A percentile compares a stretch with the other conserved stretches of the same genome.
phyloP scores from a whole-genome alignment of 2,888 invertebrate species.

The Panopea generosa region DNA sequence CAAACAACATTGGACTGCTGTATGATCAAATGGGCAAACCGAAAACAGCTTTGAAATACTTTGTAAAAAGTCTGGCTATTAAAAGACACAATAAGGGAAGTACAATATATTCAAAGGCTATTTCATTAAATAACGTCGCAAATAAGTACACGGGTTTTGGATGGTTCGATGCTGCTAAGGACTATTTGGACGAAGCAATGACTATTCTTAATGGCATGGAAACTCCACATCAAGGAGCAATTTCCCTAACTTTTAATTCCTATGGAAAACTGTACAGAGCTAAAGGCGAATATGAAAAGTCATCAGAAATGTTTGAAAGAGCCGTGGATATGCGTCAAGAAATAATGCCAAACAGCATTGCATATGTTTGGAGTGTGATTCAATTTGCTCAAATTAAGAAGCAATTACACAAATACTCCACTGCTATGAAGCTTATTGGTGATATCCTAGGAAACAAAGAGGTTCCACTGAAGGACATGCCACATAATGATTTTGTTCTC shows the following conservation, averaged over 20 bases:
- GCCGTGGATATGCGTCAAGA: conserved; percentile 41
- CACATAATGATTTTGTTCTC: conserved; percentile 26
- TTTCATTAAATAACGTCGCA: conserved; percentile 66
- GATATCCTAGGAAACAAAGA: conserved; percentile 16
- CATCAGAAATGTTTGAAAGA: conserved; percentile 42
- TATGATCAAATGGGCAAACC: conserved; percentile 59
- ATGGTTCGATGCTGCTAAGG: conserved; percentile 28
- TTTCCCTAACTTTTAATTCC: conserved; percentile 31
- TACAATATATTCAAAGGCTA: conserved; percentile 38
- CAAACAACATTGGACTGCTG: conserved; percentile 69
- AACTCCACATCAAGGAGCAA: conserved; percentile 3
- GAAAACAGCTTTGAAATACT: conserved; percentile 61
- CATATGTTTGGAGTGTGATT: conserved; percentile 21
- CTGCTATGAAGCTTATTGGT: background rate
- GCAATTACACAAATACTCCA: background rate
- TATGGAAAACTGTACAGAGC: conserved; percentile 34
- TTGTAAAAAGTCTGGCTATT: conserved; percentile 52
- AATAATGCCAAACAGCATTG: conserved; percentile 24
- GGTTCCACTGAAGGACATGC: conserved; percentile 9
- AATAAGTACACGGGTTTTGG: conserved; percentile 33
- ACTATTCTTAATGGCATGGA: conserved; percentile 18
- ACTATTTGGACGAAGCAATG: conserved; percentile 46
- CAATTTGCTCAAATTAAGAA: conserved; percentile 14
- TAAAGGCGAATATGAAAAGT: conserved; percentile 19
- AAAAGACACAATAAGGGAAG: conserved; percentile 55